Base-by-base conservation (phyloP, 2,888 invertebrate genomes). In the Andrena bucephala region DNA sequence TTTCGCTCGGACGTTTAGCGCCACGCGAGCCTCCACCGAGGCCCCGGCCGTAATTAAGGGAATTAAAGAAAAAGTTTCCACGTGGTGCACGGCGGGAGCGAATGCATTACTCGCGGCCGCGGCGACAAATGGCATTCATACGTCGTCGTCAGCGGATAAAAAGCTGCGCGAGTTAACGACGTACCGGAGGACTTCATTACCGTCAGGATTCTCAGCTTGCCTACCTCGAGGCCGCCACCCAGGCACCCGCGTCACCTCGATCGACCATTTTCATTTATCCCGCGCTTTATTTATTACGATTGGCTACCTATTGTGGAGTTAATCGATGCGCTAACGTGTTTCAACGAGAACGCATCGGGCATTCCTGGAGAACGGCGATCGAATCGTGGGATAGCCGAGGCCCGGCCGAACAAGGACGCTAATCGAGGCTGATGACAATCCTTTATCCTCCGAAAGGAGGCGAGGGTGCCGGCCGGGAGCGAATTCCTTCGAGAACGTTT, bases 111-210 rank as follows among this genome's bases (percentile, higher is more conserved):
- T 66, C 54, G 78, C 77, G 60, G 73, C 78, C 69, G 77, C 81
- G 85, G 84, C 86, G 87, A 90, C 87, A 89, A 90, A 90, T 88
- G 89, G 86, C 82, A 81, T 89, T 87, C 87, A 86, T 89, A 86
- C 88, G 86, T 89, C 80, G 83, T 84, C 77, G 85, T 71, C 62
- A 79, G 76, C 29, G 82, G 78, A 87, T 89, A 90, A 90, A 90
- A 90, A 89, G 80, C 85, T 79, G 87, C 86, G 81, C 82, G 84
- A 91, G 89, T 89, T 91, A 91, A 91, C 89, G 90, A 91, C 83
- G 88, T 89, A 86, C 87, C 89, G 78, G 89, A 91, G 89, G 90
- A 91, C 89, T 90, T 90, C 87, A 89, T 90, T 89, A 89, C 84
- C 20, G 87, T 80, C 63, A 50, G 72, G 80, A 83, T 86, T 82